Evolutionary conservation across 2,113 vertebrate species (phyloP).

Genomic region (Erythrolamprus reginae): DNA sequence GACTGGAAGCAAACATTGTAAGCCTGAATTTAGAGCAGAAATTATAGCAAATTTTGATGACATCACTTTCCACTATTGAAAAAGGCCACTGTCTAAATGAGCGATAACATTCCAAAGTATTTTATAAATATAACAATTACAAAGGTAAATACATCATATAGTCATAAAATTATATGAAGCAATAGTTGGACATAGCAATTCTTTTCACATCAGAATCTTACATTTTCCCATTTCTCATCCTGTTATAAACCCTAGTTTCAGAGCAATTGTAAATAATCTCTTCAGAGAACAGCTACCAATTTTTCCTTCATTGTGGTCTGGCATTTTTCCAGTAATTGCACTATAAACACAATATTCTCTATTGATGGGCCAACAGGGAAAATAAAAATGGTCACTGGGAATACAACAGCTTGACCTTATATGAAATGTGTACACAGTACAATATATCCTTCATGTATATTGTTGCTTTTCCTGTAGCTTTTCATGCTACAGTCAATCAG

Average conservation of each 20-base stretch:
- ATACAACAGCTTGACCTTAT: background rate
- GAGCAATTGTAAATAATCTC: background rate
- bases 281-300: background rate
- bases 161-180: background rate
- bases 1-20: background rate
- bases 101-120: background rate
- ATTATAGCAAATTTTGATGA: background rate
- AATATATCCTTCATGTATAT: background rate
- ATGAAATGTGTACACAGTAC: background rate
- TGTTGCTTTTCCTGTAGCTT: background rate
- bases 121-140: background rate
- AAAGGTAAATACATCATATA: background rate
- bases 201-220: background rate
- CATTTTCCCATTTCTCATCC: background rate
- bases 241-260: background rate
- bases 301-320: background rate
- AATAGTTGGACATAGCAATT: background rate
- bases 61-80: background rate
- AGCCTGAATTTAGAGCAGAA: background rate
- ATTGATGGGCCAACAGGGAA: background rate
- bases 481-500: background rate
- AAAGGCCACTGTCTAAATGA: background rate
- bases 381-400: background rate
- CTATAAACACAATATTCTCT: slow-evolving; percentile 1
- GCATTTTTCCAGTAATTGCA: background rate